These are phyloP conservation scores for Synanthedon formicaeformis DNA, from an alignment of 2,888 invertebrate species.

Conservation along the genomic window DNA sequence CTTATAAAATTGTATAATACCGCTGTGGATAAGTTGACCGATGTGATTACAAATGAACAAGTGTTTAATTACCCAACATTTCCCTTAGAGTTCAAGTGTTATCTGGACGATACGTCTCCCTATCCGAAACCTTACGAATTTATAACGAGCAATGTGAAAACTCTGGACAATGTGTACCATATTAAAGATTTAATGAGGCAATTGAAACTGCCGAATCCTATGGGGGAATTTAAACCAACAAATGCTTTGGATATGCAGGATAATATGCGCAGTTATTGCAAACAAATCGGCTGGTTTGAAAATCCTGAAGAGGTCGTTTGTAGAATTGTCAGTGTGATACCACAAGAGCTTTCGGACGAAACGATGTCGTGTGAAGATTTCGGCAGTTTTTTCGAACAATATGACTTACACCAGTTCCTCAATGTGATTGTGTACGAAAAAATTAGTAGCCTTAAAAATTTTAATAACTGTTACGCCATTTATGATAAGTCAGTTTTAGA, in stretches of 20 bases:
- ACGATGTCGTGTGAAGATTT: constrained; percentile 47
- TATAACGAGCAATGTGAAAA: constrained; percentile 74
- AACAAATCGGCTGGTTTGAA: constrained; percentile 59
- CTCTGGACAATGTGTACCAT: constrained; percentile 50
- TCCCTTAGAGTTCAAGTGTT: constrained; percentile 73
- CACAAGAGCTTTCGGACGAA: constrained; percentile 43
- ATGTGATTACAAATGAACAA: constrained; percentile 71
- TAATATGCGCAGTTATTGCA: constrained; percentile 60
- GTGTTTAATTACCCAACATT: constrained; percentile 73
- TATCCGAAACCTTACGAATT: constrained; percentile 76
- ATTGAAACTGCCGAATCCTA: constrained; percentile 66
- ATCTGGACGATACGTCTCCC: constrained; percentile 54
- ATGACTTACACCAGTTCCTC: constrained; percentile 66
- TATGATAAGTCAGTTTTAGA: constrained; percentile 68
- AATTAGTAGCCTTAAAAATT: constrained; percentile 51
- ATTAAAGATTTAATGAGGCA: constrained; percentile 65
- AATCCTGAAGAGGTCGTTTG: constrained; percentile 58
- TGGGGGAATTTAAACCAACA: constrained; percentile 48
- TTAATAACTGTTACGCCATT: constrained; percentile 63
- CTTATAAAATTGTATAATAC: constrained; percentile 76
- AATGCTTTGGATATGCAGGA: constrained; percentile 51
- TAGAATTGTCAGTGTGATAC: constrained; percentile 55
- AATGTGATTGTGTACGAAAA: constrained; percentile 69
- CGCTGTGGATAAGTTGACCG: constrained; percentile 72
- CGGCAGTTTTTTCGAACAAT: constrained; percentile 39